phyloP scores from a whole-genome alignment of 1,140 invertebrate species.

The Hormaphis cornu region DNA sequence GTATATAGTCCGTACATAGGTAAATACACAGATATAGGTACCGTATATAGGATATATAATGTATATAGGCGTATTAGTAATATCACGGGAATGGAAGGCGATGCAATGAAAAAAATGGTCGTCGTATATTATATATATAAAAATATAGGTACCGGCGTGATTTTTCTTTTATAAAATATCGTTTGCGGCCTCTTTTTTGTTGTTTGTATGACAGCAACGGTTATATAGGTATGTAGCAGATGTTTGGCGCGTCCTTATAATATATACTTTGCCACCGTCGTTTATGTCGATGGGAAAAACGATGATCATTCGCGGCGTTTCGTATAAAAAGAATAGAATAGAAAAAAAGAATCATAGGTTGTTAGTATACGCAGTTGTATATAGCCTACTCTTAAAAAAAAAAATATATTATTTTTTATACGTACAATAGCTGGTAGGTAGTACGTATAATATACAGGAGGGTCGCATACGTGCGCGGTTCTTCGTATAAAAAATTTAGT shows the following conservation, averaged over 20 bases:
- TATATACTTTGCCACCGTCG: background rate
- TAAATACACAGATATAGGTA: too few species aligned
- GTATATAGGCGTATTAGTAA: background rate
- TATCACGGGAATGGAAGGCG: background rate
- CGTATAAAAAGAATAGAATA: background rate
- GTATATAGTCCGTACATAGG: too few species aligned
- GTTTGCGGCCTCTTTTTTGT: constrained; percentile 2
- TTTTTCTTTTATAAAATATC: constrained; percentile 27
- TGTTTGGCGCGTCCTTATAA: constrained; percentile 12
- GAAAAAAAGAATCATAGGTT: background rate
- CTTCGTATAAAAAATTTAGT: too few species aligned
- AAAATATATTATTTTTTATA: too few species aligned
- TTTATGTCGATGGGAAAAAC: background rate
- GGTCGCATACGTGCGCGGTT: too few species aligned
- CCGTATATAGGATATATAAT: background rate
- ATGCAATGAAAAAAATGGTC: background rate
- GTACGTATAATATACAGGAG: too few species aligned
- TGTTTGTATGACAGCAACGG: background rate
- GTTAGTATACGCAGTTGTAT: too few species aligned
- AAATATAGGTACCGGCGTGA: background rate
- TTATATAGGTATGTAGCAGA: background rate
- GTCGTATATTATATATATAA: too few species aligned
- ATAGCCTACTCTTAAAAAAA: too few species aligned
- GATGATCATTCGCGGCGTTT: background rate
- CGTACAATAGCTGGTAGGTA: too few species aligned